Evolutionary conservation across 2,113 vertebrate genomes (phyloP).

Genomic region (Xiphorhynchus elegans): DNA sequence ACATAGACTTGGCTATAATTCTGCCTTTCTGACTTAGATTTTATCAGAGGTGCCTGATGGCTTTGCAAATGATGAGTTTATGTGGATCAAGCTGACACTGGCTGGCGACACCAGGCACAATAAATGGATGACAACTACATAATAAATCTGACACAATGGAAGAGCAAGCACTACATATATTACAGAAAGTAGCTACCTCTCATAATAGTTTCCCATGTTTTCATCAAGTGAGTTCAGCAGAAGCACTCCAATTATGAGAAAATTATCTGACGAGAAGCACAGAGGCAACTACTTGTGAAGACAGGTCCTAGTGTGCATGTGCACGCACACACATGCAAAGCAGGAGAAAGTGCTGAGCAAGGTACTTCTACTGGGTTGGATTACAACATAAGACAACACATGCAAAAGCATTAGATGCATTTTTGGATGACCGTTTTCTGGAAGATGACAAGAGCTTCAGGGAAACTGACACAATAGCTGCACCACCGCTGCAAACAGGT

Average conservation of each 20-base stretch:
- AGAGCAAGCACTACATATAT: not conserved
- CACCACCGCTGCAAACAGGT: not conserved
- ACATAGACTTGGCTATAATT: not conserved
- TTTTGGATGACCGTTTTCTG: not conserved
- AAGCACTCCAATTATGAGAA: not conserved
- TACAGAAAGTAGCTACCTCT: not conserved
- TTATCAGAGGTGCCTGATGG: not conserved
- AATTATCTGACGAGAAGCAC: not conserved
- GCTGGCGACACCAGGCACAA: not conserved
- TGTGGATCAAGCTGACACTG: not conserved
- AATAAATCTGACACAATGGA: not conserved
- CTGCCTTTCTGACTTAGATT: not conserved
- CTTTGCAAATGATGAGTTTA: not conserved
- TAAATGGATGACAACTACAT: not conserved
- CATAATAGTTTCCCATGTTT: not conserved
- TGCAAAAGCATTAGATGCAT: not conserved
- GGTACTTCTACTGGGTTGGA: not conserved
- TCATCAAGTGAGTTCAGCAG: not conserved
- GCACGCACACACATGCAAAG: not conserved
- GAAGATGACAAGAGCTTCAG: not conserved
- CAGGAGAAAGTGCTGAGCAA: not conserved
- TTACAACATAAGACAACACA: not conserved
- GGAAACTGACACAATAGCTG: not conserved
- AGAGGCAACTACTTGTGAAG: not conserved
- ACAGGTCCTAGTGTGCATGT: not conserved